Base-by-base conservation (phyloP, 2,797 vertebrate species). In the Sphenopsis melanotis region DNA sequence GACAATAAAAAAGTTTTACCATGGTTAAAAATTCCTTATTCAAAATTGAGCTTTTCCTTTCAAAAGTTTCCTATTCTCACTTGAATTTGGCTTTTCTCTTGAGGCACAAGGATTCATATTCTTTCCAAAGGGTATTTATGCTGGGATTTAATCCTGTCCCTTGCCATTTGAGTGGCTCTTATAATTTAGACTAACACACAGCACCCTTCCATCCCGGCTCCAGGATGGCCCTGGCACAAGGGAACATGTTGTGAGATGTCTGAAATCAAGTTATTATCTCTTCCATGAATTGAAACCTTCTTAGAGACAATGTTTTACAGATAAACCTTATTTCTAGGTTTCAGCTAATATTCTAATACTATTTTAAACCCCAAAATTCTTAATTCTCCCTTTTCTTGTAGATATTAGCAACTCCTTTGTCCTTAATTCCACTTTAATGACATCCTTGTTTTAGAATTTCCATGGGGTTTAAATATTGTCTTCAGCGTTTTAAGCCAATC, bases 391-490 rank as follows among this genome's bases (percentile, higher is more conserved):
- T 86, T 96, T 95, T 94, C 90, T 96, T 90, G 49, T 81, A 49
- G 69, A 83, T 49, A 93, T 95, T 92, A 94, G 59, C 46, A 32
- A 71, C 24, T 64, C 90, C 69, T 93, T 96, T 94, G 95, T 95
- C 77, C 61, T 88, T 87, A 96, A 95, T 94, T 94, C 95, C 22
- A 42, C 72, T 93, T 83, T 75, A 96, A 86, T 93, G 78, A 57
- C 57, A 29, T 16, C 70, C 77, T 96, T 96, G 90, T 88, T 96
- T 93, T 50, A 83, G 41, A 78, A 96, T 96, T 96, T 94, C 78
- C 96, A 96, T 46, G 94, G 94, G 69, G 9, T 93, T 96, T 96
- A 91, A 92, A 70, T 36, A 72, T 29, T 22, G 27, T 65, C 85
- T 87, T 89, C 9, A 71, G 53, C 30, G 3, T 68, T 94, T 83